Base-by-base conservation (phyloP, 2,113 vertebrate species). In the Scartelaos histophorus region DNA sequence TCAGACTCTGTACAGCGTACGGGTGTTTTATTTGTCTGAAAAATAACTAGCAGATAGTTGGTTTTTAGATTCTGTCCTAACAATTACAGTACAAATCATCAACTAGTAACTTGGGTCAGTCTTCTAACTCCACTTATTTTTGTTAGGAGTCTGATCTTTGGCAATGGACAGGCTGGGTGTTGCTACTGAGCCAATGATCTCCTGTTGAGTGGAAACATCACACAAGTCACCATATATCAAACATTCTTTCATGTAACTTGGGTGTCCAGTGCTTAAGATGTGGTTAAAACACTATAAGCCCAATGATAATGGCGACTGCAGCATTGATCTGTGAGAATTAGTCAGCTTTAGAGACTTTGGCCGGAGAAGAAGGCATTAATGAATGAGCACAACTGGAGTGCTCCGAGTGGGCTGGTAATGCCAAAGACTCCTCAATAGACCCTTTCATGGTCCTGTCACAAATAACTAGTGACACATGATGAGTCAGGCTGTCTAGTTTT, bases 381-480 rank as follows among this genome's bases (percentile, higher is more conserved):
- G 71, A 85, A 82, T 79, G 54, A 38, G 67, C 51, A 47, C 46
- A 73, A 49, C 61, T 76, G 70, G 71, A 79, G 79, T 66, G 67
- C 75, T 66, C 74, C 73, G 82, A 67, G 45, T 69, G 69, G 61
- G 72, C 66, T 76, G 76, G 70, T 75, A 75, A 74, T 68, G 71
- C 67, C 25, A 22, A 60, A 74, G 71, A 45, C 0, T 2, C 88
- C 75, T 91, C 90, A 93, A 92, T 88, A 49, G 85, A 75, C 69
- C 83, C 79, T 88, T 89, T 90, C 69, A 80, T 79, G 80, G 83
- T 87, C 84, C 82, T 82, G 84, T 81, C 87, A 66, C 75, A 90
- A 85, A 82, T 53, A 76, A 88, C 71, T 78, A 38, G 34, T 64
- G 70, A 82, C 67, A 77, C 81, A 87, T 74, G 79, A 82, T 72